Evolutionary conservation across 2,888 invertebrate species (phyloP), one percentile per base, ranked within the genome.

Genomic region (Nezara viridula): DNA sequence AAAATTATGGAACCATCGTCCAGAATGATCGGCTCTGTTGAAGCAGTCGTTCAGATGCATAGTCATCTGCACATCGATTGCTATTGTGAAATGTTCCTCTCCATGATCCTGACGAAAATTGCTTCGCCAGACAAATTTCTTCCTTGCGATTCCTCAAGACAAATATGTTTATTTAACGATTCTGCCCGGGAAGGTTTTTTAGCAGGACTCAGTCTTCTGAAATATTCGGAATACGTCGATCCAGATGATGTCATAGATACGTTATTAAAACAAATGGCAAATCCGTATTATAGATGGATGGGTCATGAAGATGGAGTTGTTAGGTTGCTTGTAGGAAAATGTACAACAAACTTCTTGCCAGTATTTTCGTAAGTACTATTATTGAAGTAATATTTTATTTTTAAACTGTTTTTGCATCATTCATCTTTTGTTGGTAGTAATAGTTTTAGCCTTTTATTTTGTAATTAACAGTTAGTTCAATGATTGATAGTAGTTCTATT

Each of bases 21-120:
- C 16, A 60, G 16, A 27, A 60, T 3, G 14, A 60, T 60, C 14
- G n/a, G 10, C 60, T 88, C 88, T 0, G 55, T 88, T 7, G 89
- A 89, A 73, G 88, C 90, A 7, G 88, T 81, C 12, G 77, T 90
- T 52, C 52, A 66, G 49, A 49, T 85, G n/a, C 90, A 90, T 50
- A 85, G 73, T 27, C 55, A 60, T 10, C 7, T 24, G 10, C 90
- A 90, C 32, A 50, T 32, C 2, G 85, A 85, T 85, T 90, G 89
- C 60, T 88, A 89, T 73, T 90, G 90, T 44, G 85, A 73, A 32
- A 24, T 37, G 9, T 37, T 86, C 6, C 66, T 90, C 44, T 44
- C 73, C 7, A 86, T 89, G 86, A 81, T 90, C 1, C 88, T 90
- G 4, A 85, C 86, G 12, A 85, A 88, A 60, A 81, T 86, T 3